Conservation (phyloP, 2,113 vertebrate genomes). For the Thamnaconus septentrionalis region DNA sequence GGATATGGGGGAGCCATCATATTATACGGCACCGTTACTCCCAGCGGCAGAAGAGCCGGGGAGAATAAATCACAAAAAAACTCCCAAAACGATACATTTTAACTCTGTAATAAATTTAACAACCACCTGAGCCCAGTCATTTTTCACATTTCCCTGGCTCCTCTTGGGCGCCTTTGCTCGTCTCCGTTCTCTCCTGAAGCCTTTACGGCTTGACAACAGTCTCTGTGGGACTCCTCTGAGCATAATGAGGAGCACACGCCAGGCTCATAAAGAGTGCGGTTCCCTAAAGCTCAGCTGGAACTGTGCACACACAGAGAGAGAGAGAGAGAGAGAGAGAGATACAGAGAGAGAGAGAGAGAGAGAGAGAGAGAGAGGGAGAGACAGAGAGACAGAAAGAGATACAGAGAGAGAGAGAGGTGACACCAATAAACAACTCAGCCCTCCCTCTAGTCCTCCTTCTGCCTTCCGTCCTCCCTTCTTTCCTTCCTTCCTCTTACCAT, state of each 20-base stretch:
- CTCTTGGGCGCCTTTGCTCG: slow-evolving; percentile 26
- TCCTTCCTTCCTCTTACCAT: slow-evolving; percentile 12
- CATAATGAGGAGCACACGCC: slow-evolving; percentile 51
- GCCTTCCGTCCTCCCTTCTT: slow-evolving; percentile 20
- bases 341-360: too few species aligned
- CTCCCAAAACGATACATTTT: too few species aligned
- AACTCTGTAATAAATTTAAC: too few species aligned
- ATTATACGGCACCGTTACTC: too few species aligned
- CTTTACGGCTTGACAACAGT: slow-evolving; percentile 9
- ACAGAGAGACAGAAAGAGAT: neutral
- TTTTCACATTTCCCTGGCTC: slow-evolving; percentile 4
- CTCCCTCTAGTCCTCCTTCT: slow-evolving; percentile 18
- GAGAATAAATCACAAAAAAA: too few species aligned
- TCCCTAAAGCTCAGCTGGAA: slow-evolving; percentile 13
- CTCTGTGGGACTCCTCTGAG: slow-evolving; percentile 28
- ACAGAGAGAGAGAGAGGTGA: slow-evolving; percentile 13
- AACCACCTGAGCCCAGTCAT: neutral
- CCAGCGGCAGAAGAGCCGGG: too few species aligned
- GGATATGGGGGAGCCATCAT: too few species aligned
- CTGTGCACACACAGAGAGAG: too few species aligned
- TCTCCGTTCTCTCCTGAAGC: neutral
- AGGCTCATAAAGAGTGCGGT: slow-evolving; percentile 27
- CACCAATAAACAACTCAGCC: slow-evolving; percentile 35
- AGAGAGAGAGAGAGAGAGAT: too few species aligned
- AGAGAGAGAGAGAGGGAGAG: too few species aligned